Evolutionary conservation across 1,140 invertebrate genomes (phyloP), one percentile per base, ranked within the genome.

Genomic region (Alviniconcha marisindica): DNA sequence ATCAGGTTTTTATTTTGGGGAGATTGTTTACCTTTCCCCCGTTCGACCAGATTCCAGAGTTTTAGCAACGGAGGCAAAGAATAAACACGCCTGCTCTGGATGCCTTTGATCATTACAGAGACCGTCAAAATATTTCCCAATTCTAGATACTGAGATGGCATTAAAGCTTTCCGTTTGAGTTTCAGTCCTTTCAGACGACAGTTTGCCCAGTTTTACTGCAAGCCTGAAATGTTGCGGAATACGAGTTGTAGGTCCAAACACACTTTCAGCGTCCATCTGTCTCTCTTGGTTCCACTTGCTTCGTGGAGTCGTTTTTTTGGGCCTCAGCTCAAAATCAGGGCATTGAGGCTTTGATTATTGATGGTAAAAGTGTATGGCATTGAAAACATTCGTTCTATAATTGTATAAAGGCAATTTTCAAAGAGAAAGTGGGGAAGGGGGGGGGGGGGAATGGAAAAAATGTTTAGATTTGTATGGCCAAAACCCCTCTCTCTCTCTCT

Each of bases 81-180:
- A 54, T 54, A 78, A 78, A 48, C 44, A n/a, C 36, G 28, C 51
- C 12, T 28, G 38, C 51, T n/a, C 12, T n/a, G 31, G 15, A 31
- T 14, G 5, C 33, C 77, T 78, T 78, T 78, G 77, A 78, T 78
- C 77, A 60, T 15, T 31, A 54, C 12, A 2, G 28, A 56, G 5
- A 1, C 63, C 28, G 63, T 28, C n/a, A 10, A 60, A 66, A 28
- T 66, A 28, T 66, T 66, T 66, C 63, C 63, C 12, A 66, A 66
- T 33, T 28, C 63, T 33, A 66, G 63, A 66, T 66, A 66, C 31
- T 66, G 63, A 12, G 4, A 33, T 66, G 63, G 63, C 63, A 66
- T 66, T 66, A 31, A 66, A 10, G 5, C 63, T 48, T 48, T 48
- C 7, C 7, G 7, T 48, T 48, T 48, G 44, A 48, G 44, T 48